Percentiles rank a stretch among this genome's conserved stretches.
Conservation (phyloP, 1,140 invertebrate species). For the Anadara kagoshimensis region DNA sequence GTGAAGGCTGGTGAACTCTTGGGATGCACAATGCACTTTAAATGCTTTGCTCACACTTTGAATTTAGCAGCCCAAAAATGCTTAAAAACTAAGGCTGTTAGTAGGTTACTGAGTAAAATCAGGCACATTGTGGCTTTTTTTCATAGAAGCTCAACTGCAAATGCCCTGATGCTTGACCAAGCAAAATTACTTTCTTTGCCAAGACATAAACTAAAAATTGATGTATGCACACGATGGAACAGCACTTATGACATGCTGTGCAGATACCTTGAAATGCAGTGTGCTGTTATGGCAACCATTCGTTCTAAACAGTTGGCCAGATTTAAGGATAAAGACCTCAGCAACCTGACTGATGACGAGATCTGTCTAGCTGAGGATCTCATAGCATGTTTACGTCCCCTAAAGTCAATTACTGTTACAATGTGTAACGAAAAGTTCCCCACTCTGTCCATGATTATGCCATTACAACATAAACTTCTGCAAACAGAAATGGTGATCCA, state of each 20-base stretch:
- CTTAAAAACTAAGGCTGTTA: constrained; percentile 19
- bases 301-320: not conserved
- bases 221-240: constrained; percentile 54
- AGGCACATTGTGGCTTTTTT: no score
- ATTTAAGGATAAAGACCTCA: constrained; percentile 17
- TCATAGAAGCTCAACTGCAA: no score
- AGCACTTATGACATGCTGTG: constrained; percentile 53
- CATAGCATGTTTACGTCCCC: constrained; percentile 9
- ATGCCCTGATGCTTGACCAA: constrained; percentile 27
- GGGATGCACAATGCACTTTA: not conserved
- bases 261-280: constrained; percentile 41
- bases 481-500: constrained; percentile 5
- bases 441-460: constrained; percentile 22
- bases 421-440: constrained; percentile 21
- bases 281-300: constrained; percentile 14
- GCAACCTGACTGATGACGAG: constrained; percentile 21
- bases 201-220: constrained; percentile 40
- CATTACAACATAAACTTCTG: constrained; percentile 12
- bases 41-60: constrained; percentile 35
- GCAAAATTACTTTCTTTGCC: constrained; percentile 34
- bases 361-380: constrained; percentile 20
- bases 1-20: constrained; percentile 12
- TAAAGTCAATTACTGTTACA: constrained; percentile 25
- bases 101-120: no score
- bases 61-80: constrained; percentile 30